Evolutionary conservation across 2,797 vertebrate species (phyloP), one percentile per base, ranked within the genome.

Genomic region (Pangasius sanitwongsei): DNA sequence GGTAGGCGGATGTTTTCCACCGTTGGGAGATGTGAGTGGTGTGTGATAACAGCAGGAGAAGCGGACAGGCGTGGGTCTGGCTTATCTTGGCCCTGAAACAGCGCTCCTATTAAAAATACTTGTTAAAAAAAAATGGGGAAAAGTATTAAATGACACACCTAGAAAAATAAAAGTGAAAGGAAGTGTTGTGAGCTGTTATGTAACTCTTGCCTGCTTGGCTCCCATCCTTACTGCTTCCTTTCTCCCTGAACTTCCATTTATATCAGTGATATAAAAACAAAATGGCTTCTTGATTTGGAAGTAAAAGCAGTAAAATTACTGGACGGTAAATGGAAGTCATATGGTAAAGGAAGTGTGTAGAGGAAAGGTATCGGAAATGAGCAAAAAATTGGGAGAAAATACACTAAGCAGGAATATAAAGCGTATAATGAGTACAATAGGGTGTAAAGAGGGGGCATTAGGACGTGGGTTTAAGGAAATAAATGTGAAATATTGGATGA

Each of bases 101-200:
- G 83, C 1, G 1, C n/a, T 55, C 18, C 18, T 70, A 70, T 85
- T 84, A 85, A 70, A 85, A 55, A 70, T 23, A 70, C 23, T 34
- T 9, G 61, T 37, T 1, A 34, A 41, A 78, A 63, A 87, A 78
- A 80, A 11, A 16, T 0, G 6, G 20, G 59, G 37, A 87, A 81
- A 55, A 13, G 23, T 25, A 48, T 81, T 28, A 80, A 67, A 70
- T 34, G 65, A 41, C 50, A 86, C 85, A 75, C 50, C 85, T 86
- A 86, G 69, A 75, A 81, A 82, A 87, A 81, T 81, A 53, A 87
- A 87, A 81, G 74, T 87, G 34, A 85, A 88, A 85, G 87, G 82
- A 77, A 61, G 70, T 55, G 67, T 83, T 88, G 82, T 84, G 87
- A 65, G 82, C 44, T 37, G 83, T 88, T 85, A 69, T 86, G 83